Base-by-base conservation (phyloP, 2,113 vertebrate species). In the Nannospalax galili region DNA sequence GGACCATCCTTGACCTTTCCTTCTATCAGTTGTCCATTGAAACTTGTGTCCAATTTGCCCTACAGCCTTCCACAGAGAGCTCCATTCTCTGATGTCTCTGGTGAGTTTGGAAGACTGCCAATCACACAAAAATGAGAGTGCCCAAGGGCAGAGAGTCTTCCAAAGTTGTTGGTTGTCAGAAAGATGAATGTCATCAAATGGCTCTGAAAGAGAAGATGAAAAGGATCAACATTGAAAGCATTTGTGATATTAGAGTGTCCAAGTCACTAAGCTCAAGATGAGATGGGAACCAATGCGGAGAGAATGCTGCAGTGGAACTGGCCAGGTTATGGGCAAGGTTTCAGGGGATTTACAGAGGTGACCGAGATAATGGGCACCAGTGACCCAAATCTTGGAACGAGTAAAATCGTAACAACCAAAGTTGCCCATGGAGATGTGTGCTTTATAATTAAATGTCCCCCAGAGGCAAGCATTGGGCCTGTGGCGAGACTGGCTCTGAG, bases 201-300 rank as follows among this genome's bases (percentile, higher is more conserved):
- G 32, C 69, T 90, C 88, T 85, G 62, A 94, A 92, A 97, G 84
- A 90, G 70, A 93, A 74, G 52, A 91, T 88, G 60, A 87, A 96
- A 96, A 67, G 48, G 52, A 56, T 87, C 56, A 58, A 90, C 48
- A 56, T 3, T 45, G 65, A 87, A 79, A 95, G 75, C 52, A 67
- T 32, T 69, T 65, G 80, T 79, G 70, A 87, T 64, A 92, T 79
- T 74, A 93, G 78, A 75, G 52, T 70, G 73, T 64, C 62, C 14
- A 12, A 79, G 20, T 7, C 28, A 60, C 28, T 40, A 78, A 7
- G 72, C 62, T 92, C 26, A 65, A 79, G 56, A 94, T 56, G 90
- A 93, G 65, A 37, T 72, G 78, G 86, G 28, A 92, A 77, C 24
- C 52, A 15, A 0, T 19, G 64, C 32, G 11, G n/a, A 74, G 58